phyloP scores from a whole-genome alignment of 2,888 invertebrate genomes.

The Trachelus iudaicus region DNA sequence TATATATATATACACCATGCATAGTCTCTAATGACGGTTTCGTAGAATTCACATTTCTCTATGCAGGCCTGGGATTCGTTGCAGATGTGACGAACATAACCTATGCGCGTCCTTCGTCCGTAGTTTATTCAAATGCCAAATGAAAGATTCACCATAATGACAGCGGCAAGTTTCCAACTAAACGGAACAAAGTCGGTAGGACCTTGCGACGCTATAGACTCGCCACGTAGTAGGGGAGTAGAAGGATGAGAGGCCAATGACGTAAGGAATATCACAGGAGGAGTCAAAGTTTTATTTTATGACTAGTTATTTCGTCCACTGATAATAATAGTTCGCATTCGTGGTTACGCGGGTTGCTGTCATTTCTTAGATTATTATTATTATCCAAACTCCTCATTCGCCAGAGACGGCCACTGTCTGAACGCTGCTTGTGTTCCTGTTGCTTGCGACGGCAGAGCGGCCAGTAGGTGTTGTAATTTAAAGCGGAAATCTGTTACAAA shows the following conservation, averaged over 20 bases:
- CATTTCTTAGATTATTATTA: too few species aligned
- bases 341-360: background rate
- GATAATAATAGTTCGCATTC: background rate
- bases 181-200: background rate
- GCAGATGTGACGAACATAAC: too few species aligned
- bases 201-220: background rate
- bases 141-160: background rate
- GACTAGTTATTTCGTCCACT: background rate
- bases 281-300: background rate
- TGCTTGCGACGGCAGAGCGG: too few species aligned
- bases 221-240: background rate
- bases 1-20: too few species aligned
- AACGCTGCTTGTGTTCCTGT: too few species aligned
- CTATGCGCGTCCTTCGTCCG: too few species aligned
- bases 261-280: background rate
- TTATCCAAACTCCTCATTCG: too few species aligned
- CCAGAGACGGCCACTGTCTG: too few species aligned
- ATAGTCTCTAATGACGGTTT: background rate
- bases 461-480: too few species aligned
- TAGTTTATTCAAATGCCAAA: background rate
- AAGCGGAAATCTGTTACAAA: too few species aligned
- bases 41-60: background rate
- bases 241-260: too few species aligned
- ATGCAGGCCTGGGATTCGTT: background rate
- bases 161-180: background rate